Evolutionary conservation across 2,888 invertebrate genomes (phyloP), one percentile per base, ranked within the genome.

Genomic region (Ceratothoa steindachneri): DNA sequence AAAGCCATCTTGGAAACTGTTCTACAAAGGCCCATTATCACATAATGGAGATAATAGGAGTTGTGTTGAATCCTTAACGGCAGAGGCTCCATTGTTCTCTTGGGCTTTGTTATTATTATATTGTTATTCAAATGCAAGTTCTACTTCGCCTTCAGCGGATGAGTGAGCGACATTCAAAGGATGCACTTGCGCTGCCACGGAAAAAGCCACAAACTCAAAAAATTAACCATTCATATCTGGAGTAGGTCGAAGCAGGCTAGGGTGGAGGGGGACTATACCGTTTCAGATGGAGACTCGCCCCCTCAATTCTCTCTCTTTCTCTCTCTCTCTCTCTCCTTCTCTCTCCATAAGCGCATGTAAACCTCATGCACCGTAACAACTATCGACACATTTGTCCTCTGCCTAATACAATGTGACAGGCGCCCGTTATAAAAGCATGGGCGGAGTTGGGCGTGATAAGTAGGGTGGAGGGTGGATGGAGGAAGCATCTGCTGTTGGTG

Each of bases 401-500:
- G 60, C 60, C 19, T 60, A 60, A 60, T 24, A 1, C 60, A 60
- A 60, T 24, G 60, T 60, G 2, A 60, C 60, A 60, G 60, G 22
- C 60, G 60, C 24, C 60, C 60, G 24, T 60, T 60, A 60, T 60
- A 60, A 60, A 60, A 60, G 60, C 27, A 60, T 60, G 60, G 60
- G 55, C 55, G 55, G 15, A 22, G 55, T 12, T 55, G 55, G 55
- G 55, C 55, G 55, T 55, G 15, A 12, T 55, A 5, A 55, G 24
- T 5, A 12, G 55, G 24, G 41, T 7, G 41, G 55, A 19, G 55
- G 19, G 19, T 12, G 19, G 5, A 22, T 19, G 24, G 12, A 5
- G 55, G 19, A 22, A 55, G 55, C 55, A 55, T 55, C 55, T 55
- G 55, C 55, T 55, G n/a, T n/a, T n/a, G n/a, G n/a, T n/a, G n/a